phyloP scores from a whole-genome alignment of 2,888 invertebrate species.

The Nomada ruficornis region DNA sequence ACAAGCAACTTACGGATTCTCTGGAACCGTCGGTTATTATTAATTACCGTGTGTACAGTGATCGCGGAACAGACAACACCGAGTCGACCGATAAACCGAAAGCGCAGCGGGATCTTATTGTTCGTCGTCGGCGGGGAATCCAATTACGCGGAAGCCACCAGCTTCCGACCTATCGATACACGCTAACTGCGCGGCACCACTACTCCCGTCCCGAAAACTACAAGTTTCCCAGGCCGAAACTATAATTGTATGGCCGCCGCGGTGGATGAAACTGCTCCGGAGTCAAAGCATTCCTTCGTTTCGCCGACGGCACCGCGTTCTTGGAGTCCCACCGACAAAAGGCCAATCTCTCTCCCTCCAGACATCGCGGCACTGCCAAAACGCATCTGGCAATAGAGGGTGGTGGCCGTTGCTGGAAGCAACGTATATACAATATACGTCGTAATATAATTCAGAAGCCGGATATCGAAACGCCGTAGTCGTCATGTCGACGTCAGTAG shows the following conservation, averaged over 20 bases:
- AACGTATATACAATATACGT: no score
- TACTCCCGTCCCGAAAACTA: constrained; percentile 62
- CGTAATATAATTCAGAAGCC: constrained; percentile 52
- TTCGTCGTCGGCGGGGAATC: constrained; percentile 23
- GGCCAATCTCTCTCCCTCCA: constrained; percentile 46
- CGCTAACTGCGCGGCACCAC: constrained; percentile 36
- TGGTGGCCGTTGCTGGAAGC: constrained; percentile 34
- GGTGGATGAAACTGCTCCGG: constrained; percentile 55
- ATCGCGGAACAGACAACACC: no score
- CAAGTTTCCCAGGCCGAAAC: constrained; percentile 58
- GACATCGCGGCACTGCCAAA: background rate
- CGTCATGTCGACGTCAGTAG: background rate
- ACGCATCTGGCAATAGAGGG: constrained; percentile 7
- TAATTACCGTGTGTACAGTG: no score
- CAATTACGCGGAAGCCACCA: constrained; percentile 37
- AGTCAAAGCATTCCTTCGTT: constrained; percentile 70
- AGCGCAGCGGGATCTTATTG: constrained; percentile 6
- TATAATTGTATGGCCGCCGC: constrained; percentile 63
- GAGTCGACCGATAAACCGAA: background rate
- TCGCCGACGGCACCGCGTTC: constrained; percentile 49
- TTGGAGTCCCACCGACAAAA: constrained; percentile 64
- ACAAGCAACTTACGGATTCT: no score
- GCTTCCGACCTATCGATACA: constrained; percentile 39
- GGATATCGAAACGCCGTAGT: constrained; percentile 23
- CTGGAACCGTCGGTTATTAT: no score